Conservation (phyloP, 2,888 invertebrate species). For the Lithophane ornitopus region DNA sequence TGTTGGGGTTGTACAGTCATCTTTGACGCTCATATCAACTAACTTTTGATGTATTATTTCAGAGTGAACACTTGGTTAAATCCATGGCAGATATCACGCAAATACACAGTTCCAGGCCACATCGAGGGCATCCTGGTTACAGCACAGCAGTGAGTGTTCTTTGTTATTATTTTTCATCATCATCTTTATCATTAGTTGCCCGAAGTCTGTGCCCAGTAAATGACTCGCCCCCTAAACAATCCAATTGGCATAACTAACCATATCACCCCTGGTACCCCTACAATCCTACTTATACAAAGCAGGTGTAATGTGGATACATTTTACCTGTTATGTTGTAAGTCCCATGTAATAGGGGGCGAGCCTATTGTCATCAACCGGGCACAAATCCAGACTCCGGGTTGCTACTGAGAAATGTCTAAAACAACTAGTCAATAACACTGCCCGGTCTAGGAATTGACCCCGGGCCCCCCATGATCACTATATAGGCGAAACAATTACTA, state of each 20-base stretch:
- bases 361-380: not conserved
- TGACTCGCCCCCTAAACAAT: not conserved
- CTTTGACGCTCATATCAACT: not conserved
- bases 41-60: slow-evolving; percentile 44
- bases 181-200: not conserved
- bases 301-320: too few species aligned
- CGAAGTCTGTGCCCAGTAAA: not conserved
- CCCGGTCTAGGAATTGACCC: not conserved
- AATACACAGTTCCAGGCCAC: slow-evolving; percentile 91
- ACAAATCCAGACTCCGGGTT: not conserved
- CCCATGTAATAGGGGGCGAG: not conserved
- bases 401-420: not conserved
- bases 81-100: slow-evolving; percentile 92
- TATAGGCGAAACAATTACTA: too few species aligned
- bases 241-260: not conserved
- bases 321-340: not conserved
- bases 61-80: slow-evolving; percentile 93
- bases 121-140: slow-evolving; percentile 90
- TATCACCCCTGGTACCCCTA: not conserved
- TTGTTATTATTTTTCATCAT: not conserved
- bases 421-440: not conserved
- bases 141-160: slow-evolving; percentile 90
- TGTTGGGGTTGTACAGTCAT: not conserved
- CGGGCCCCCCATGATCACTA: not conserved
- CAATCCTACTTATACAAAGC: too few species aligned